These are phyloP conservation scores for Eubasilissa regina DNA, from an alignment of 1,140 invertebrate genomes.

Conservation along the genomic window DNA sequence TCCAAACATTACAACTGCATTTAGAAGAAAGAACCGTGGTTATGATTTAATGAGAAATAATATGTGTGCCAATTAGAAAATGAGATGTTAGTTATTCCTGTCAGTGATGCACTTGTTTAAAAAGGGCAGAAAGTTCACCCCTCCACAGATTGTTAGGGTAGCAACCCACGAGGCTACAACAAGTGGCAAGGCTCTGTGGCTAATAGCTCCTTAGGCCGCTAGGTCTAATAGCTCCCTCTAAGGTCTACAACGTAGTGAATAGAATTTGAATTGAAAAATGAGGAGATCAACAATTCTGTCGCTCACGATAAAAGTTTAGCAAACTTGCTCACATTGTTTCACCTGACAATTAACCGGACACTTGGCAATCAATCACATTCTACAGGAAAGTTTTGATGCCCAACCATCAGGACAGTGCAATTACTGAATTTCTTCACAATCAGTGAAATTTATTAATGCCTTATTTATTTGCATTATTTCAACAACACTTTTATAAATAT, in stretches of 20 bases:
- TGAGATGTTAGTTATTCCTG: constrained; percentile 8
- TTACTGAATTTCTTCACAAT: too few relatives aligned
- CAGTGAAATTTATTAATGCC: too few relatives aligned
- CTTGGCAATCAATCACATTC: constrained; percentile 23
- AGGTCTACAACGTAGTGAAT: constrained; percentile 25
- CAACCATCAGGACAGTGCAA: too few relatives aligned
- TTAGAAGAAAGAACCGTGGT: neutral
- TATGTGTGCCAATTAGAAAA: neutral
- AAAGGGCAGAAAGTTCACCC: constrained; percentile 32
- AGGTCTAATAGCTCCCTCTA: constrained; percentile 26
- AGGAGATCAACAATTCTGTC: constrained; percentile 32
- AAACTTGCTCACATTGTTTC: constrained; percentile 28
- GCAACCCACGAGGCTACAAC: constrained; percentile 8
- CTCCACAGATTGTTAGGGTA: neutral
- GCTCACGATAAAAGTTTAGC: constrained; percentile 11
- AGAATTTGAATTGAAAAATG: constrained; percentile 10
- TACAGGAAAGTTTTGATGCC: neutral
- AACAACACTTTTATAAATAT: too few relatives aligned
- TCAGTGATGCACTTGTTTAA: constrained; percentile 23
- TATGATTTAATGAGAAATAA: neutral
- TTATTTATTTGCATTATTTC: too few relatives aligned
- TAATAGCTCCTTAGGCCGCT: neutral
- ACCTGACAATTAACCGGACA: constrained; percentile 10
- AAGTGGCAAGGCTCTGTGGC: constrained; percentile 29
- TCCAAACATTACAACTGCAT: too few relatives aligned